These are phyloP conservation scores for Teinopalpus imperialis DNA, from an alignment of 2,888 invertebrate species.

Conservation along the genomic window DNA sequence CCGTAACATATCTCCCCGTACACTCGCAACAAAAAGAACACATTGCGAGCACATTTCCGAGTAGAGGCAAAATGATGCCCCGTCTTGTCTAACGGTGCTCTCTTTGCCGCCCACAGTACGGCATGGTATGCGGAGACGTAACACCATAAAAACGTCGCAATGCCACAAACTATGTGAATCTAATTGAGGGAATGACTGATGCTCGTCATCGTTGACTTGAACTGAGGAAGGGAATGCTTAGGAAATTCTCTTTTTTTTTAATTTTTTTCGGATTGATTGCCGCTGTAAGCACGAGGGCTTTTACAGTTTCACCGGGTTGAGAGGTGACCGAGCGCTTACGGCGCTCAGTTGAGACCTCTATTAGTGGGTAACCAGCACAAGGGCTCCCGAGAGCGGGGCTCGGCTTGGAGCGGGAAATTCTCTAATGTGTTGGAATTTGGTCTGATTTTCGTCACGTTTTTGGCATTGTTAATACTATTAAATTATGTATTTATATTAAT, in stretches of 20 bases:
- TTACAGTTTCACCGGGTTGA: no score
- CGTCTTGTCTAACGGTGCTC: constrained; percentile 44
- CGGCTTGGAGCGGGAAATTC: no score
- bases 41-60: constrained; percentile 27
- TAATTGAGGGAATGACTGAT: constrained; percentile 28
- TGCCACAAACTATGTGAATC: constrained; percentile 31
- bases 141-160: constrained; percentile 28
- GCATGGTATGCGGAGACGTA: constrained; percentile 32
- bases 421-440: no score
- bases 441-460: no score
- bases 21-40: constrained; percentile 22
- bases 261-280: no score
- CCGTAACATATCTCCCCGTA: constrained; percentile 13
- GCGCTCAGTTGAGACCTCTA: no score
- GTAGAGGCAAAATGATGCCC: constrained; percentile 22
- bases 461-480: no score
- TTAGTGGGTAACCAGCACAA: no score
- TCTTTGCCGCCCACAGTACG: constrained; percentile 32
- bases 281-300: no score
- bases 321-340: no score
- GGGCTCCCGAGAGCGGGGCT: no score
- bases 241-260: neutral
- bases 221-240: neutral
- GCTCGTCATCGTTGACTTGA: neutral
- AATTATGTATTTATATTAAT: no score